A percentile compares a stretch with the other conserved stretches of the same genome.
phyloP scores from a whole-genome alignment of 1,140 invertebrate species.

The Drosophila biarmipes region DNA sequence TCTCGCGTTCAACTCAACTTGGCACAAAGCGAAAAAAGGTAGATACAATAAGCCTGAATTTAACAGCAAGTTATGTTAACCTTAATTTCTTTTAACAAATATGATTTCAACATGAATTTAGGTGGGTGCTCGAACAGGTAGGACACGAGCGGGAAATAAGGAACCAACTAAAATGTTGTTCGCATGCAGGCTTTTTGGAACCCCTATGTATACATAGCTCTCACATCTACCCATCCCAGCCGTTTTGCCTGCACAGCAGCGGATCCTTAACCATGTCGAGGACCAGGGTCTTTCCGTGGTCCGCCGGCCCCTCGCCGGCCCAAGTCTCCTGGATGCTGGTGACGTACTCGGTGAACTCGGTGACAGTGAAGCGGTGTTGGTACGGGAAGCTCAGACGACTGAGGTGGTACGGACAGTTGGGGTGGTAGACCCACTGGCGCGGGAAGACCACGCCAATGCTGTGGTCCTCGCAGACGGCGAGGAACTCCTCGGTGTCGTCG shows the following conservation, averaged over 20 bases:
- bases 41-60: too few relatives aligned
- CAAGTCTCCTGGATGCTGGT: constrained; percentile 18
- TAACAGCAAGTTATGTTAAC: neutral
- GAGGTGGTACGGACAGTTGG: constrained; percentile 26
- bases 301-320: constrained; percentile 1
- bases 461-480: neutral
- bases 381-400: constrained; percentile 1
- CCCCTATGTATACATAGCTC: neutral
- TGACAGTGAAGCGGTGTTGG: constrained; percentile 1
- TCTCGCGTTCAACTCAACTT: too few relatives aligned
- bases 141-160: too few relatives aligned
- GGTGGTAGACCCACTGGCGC: constrained; percentile 28
- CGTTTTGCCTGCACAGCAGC: neutral
- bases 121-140: neutral
- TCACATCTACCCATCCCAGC: too few relatives aligned
- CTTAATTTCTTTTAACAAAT: neutral
- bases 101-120: neutral
- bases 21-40: too few relatives aligned
- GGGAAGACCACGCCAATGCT: neutral
- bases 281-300: neutral
- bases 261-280: neutral
- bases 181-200: neutral
- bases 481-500: neutral
- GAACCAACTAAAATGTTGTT: too few relatives aligned
- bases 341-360: constrained; percentile 10